A percentile compares a stretch with the other conserved stretches of the same genome.
phyloP scores from a whole-genome alignment of 2,797 vertebrate species.

The Sebastes minor region DNA sequence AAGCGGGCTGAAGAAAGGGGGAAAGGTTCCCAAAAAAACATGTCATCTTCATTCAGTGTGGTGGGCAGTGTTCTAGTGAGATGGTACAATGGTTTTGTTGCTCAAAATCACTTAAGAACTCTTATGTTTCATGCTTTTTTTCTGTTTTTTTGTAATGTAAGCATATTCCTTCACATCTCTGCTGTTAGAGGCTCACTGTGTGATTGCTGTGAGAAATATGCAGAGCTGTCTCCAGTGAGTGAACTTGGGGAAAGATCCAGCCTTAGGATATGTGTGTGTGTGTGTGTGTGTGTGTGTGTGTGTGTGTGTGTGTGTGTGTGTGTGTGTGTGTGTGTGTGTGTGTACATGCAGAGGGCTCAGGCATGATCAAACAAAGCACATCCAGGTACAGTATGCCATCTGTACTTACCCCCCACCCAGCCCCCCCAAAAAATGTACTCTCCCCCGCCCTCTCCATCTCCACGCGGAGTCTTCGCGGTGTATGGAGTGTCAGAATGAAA shows the following conservation, averaged over 20 bases:
- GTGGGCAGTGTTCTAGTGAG: not conserved
- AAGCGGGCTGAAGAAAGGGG: constrained; percentile 1
- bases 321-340: too few species aligned
- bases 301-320: not conserved
- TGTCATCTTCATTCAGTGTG: constrained; percentile 16
- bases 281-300: constrained; percentile 16
- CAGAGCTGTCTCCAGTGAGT: constrained; percentile 49
- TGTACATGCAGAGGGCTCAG: constrained; percentile 53
- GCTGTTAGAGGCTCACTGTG: constrained; percentile 7
- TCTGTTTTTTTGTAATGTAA: not conserved
- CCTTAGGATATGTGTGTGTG: constrained; percentile 36
- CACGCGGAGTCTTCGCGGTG: constrained; percentile 36
- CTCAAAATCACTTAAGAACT: constrained; percentile 28
- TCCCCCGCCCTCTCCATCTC: constrained; percentile 36
- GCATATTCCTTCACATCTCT: constrained; percentile 11
- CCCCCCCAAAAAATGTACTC: constrained; percentile 35
- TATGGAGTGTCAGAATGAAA: constrained; percentile 76
- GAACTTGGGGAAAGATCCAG: constrained; percentile 62
- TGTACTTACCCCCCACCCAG: constrained; percentile 33
- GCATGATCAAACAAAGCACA: constrained; percentile 80
- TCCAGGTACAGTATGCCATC: constrained; percentile 74
- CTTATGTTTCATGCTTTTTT: not conserved
- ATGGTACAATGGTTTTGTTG: constrained; percentile 30
- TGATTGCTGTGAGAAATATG: constrained; percentile 76
- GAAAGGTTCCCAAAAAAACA: constrained; percentile 26